Percentiles rank a stretch among this genome's conserved stretches.
Conservation (phyloP, 2,797 vertebrate genomes). For the Notamacropus eugenii region DNA sequence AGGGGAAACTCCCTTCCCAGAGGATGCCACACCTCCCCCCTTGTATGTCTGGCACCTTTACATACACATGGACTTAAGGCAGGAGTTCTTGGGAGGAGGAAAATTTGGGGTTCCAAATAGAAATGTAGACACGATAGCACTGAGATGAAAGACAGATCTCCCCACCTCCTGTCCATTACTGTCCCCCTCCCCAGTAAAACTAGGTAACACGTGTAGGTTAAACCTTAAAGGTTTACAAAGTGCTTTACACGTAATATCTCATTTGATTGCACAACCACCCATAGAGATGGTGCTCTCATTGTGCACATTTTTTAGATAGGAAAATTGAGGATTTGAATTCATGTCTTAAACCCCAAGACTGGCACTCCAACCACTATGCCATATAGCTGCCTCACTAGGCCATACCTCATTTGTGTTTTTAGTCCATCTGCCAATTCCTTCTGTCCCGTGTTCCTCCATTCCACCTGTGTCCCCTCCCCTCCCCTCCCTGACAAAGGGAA, state of each 20-base stretch:
- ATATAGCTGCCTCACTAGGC: background rate
- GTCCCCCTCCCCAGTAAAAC: background rate
- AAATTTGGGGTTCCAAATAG: background rate
- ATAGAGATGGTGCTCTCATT: background rate
- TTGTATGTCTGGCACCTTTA: background rate
- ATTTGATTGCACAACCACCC: background rate
- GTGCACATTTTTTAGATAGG: background rate
- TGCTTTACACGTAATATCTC: background rate
- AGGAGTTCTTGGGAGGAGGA: background rate
- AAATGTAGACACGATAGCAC: background rate
- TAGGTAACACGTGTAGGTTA: background rate
- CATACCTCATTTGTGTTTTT: background rate
- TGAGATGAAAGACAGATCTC: background rate
- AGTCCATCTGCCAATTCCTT: background rate
- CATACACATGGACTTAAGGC: background rate
- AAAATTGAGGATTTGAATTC: background rate
- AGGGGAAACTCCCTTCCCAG: background rate
- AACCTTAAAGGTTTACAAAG: background rate
- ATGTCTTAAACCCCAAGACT: background rate
- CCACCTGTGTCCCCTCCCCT: conserved; percentile 7
- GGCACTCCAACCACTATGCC: background rate
- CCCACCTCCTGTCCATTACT: background rate
- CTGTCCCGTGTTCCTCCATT: background rate
- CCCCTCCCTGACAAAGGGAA: conserved; percentile 61
- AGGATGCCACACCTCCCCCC: background rate